Evolutionary conservation across 2,797 vertebrate genomes (phyloP).

Genomic region (Epinephelus coioides): DNA sequence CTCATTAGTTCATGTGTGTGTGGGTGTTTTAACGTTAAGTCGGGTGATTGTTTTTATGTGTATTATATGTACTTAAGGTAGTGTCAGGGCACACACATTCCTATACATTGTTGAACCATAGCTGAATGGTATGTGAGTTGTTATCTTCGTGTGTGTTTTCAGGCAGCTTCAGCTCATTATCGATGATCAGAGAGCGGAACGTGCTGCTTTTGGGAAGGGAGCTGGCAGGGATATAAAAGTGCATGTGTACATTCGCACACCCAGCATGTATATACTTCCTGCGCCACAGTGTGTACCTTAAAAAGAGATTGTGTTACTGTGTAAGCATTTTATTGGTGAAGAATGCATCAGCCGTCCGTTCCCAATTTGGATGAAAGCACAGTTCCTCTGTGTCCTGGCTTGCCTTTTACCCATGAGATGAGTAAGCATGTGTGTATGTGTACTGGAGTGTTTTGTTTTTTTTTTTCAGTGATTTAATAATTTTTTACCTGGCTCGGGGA

Average conservation of each 20-base stretch:
- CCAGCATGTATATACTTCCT: slow-evolving; percentile 15
- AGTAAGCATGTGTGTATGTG: slow-evolving; percentile 23
- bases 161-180: slow-evolving; percentile 61
- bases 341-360: slow-evolving; percentile 10
- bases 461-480: slow-evolving; percentile 24
- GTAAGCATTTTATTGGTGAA: slow-evolving; percentile 31
- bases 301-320: slow-evolving; percentile 16
- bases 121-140: slow-evolving; percentile 12
- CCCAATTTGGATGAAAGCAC: slow-evolving; percentile 45
- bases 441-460: not conserved
- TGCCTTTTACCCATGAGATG: slow-evolving; percentile 35
- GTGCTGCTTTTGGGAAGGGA: slow-evolving; percentile 34
- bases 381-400: slow-evolving; percentile 44
- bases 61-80: slow-evolving; percentile 31
- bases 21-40: slow-evolving; percentile 56
- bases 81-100: slow-evolving; percentile 28
- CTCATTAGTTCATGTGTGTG: slow-evolving; percentile 71
- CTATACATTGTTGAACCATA: slow-evolving; percentile 27
- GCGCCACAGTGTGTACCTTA: slow-evolving; percentile 4
- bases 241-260: slow-evolving; percentile 8
- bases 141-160: slow-evolving; percentile 47
- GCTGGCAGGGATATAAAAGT: slow-evolving; percentile 21
- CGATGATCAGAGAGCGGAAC: slow-evolving; percentile 63
- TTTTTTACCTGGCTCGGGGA: slow-evolving; percentile 27
- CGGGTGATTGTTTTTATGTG: slow-evolving; percentile 59